phyloP scores from a whole-genome alignment of 2,888 invertebrate genomes.

The Drosophila pullipes region DNA sequence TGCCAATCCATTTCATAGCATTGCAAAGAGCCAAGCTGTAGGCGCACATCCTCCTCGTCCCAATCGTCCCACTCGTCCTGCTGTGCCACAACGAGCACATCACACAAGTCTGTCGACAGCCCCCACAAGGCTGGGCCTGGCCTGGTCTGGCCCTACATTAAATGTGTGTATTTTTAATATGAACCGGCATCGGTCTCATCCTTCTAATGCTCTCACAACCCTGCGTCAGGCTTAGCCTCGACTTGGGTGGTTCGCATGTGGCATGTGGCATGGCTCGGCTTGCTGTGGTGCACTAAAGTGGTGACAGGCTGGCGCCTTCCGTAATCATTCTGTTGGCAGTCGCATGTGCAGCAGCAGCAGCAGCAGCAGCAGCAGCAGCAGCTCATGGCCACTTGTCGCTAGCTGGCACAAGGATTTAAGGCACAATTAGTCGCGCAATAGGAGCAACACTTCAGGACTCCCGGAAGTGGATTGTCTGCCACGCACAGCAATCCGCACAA shows the following conservation, averaged over 20 bases:
- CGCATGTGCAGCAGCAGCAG: conserved; percentile 40
- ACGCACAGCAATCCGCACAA: conserved; percentile 11
- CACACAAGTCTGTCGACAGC: conserved; percentile 16
- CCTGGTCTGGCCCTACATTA: not conserved
- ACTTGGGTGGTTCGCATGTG: not conserved
- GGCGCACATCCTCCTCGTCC: not conserved
- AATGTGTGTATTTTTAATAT: conserved; percentile 64
- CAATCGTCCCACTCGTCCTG: not conserved
- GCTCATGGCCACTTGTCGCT: conserved; percentile 44
- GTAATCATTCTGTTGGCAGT: conserved; percentile 65
- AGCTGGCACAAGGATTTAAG: conserved; percentile 51
- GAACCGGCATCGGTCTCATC: conserved; percentile 59
- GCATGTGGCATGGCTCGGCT: not conserved
- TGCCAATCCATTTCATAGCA: conserved; percentile 39
- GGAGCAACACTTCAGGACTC: conserved; percentile 52
- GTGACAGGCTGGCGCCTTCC: conserved; percentile 55
- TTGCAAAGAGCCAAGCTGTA: conserved; percentile 11
- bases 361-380: conserved; percentile 16
- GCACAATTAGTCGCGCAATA: conserved; percentile 65
- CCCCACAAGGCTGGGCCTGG: conserved; percentile 3
- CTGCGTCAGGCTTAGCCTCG: conserved; percentile 44
- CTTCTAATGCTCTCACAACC: not conserved
- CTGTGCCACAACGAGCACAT: conserved; percentile 18
- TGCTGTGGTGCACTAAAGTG: conserved; percentile 29
- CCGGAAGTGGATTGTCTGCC: conserved; percentile 46